A percentile compares a stretch with the other conserved stretches of the same genome.
These are phyloP conservation scores for Electrophaes corylata DNA, from an alignment of 2,888 invertebrate genomes.

Conservation along the genomic window DNA sequence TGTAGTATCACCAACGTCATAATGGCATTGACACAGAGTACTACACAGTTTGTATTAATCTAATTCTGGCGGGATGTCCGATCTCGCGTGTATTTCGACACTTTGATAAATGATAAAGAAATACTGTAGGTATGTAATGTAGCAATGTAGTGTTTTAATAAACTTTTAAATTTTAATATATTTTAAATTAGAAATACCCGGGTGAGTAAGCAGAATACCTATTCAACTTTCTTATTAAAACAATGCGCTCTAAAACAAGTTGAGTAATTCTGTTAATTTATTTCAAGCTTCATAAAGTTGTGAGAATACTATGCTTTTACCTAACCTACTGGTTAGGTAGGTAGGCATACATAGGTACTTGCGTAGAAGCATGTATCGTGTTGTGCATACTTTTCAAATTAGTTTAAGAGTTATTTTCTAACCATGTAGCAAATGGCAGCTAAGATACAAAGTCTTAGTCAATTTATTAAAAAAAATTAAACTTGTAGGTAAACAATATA, in stretches of 20 bases:
- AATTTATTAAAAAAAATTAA: neutral
- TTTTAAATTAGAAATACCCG: neutral
- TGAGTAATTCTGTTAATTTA: neutral
- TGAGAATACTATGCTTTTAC: neutral
- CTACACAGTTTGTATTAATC: neutral
- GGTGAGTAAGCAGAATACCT: neutral
- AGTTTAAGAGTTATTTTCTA: neutral
- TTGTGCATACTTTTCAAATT: neutral
- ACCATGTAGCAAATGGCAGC: too few relatives aligned
- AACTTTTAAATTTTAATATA: neutral
- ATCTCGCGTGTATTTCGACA: slow-evolving; percentile 20
- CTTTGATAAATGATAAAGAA: slow-evolving; percentile 19
- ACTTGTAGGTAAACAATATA: neutral
- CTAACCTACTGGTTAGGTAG: neutral
- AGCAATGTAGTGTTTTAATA: neutral
- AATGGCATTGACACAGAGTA: slow-evolving; percentile 20
- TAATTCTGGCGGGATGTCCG: slow-evolving; percentile 23
- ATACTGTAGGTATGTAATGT: slow-evolving; percentile 1
- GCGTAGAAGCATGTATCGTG: too few relatives aligned
- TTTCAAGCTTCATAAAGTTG: neutral
- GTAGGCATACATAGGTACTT: too few relatives aligned
- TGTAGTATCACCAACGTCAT: slow-evolving; percentile 12
- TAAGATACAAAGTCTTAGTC: too few relatives aligned
- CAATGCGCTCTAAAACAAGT: neutral
- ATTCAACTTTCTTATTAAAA: neutral